A percentile compares a stretch with the other conserved stretches of the same genome.
Evolutionary conservation across 1,140 invertebrate genomes (phyloP).

Genomic region (Psilanteris sp.): DNA sequence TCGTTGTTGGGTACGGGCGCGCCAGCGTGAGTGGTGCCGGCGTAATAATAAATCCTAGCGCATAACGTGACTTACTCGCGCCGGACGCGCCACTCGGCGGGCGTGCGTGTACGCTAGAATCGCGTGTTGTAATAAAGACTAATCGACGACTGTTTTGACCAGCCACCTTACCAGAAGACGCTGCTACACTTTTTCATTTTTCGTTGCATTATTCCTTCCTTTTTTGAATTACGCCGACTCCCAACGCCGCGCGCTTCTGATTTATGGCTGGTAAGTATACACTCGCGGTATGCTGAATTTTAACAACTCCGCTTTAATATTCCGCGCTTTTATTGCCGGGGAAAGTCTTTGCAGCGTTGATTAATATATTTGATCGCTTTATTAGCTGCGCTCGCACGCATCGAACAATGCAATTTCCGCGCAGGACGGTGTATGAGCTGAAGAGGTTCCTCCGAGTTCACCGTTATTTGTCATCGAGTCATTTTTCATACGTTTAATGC

Average conservation of each 20-base stretch:
- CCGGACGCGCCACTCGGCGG: conserved; percentile 25
- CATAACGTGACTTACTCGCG: conserved; percentile 74
- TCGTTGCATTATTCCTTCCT: conserved; percentile 4
- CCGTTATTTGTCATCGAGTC: too few relatives aligned
- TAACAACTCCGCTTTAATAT: conserved; percentile 28
- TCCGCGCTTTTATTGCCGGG: conserved; percentile 31
- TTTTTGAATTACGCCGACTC: conserved; percentile 37
- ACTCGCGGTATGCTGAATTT: conserved; percentile 55
- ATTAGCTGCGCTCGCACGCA: conserved; percentile 26
- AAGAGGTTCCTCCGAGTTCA: too few relatives aligned
- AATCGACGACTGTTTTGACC: conserved; percentile 66
- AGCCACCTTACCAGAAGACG: conserved; percentile 24
- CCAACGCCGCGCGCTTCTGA: conserved; percentile 50
- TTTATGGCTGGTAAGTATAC: conserved; percentile 57
- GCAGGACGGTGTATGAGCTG: conserved; percentile 1
- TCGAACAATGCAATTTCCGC: conserved; percentile 9
- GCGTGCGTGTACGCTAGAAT: conserved; percentile 55
- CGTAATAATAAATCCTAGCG: conserved; percentile 74
- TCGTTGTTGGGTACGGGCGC: conserved; percentile 37
- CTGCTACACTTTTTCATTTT: conserved; percentile 53
- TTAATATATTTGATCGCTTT: conserved; percentile 49
- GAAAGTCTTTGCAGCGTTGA: conserved; percentile 47
- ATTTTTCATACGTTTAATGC: too few relatives aligned
- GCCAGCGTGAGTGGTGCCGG: conserved; percentile 37
- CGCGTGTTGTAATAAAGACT: conserved; percentile 72